A percentile compares a stretch with the other conserved stretches of the same genome.
Evolutionary conservation across 35 echinoderm and acorn worm genomes (phyloP).

Genomic region (Anneissia japonica): DNA sequence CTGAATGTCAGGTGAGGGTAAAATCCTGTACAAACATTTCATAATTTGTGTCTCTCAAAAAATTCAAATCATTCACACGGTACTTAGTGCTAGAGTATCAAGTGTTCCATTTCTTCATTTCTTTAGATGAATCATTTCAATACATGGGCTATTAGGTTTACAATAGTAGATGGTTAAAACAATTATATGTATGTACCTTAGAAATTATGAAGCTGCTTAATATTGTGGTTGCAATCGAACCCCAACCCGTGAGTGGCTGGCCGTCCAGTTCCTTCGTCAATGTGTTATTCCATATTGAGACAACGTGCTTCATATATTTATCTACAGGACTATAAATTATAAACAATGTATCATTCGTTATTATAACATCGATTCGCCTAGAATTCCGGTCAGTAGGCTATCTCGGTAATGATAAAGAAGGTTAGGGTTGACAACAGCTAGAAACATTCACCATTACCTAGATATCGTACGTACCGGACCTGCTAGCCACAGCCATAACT

Average conservation of each 20-base stretch:
- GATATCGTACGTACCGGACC: no score
- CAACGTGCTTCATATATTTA: neutral
- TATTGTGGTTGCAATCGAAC: slow-evolving; percentile 1
- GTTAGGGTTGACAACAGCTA: no score
- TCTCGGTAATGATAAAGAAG: no score
- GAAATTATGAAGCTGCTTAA: neutral
- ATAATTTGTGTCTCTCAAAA: no score
- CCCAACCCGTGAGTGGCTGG: slow-evolving; percentile 32
- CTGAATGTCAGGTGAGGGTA: no score
- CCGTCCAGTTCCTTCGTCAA: slow-evolving; percentile 27
- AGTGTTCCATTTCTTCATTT: neutral
- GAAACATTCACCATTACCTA: no score
- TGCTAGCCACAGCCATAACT: no score
- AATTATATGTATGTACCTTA: neutral
- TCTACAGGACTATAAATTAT: neutral
- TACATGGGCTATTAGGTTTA: neutral
- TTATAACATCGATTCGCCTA: no score
- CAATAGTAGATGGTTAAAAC: neutral
- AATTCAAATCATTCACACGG: neutral
- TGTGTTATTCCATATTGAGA: slow-evolving; percentile 22
- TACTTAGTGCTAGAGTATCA: neutral
- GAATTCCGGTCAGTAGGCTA: no score
- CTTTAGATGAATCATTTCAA: neutral
- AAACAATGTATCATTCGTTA: no score
- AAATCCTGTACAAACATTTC: no score